phyloP scores from a whole-genome alignment of 2,888 invertebrate species.

The Marasmarcha lunaedactyla region DNA sequence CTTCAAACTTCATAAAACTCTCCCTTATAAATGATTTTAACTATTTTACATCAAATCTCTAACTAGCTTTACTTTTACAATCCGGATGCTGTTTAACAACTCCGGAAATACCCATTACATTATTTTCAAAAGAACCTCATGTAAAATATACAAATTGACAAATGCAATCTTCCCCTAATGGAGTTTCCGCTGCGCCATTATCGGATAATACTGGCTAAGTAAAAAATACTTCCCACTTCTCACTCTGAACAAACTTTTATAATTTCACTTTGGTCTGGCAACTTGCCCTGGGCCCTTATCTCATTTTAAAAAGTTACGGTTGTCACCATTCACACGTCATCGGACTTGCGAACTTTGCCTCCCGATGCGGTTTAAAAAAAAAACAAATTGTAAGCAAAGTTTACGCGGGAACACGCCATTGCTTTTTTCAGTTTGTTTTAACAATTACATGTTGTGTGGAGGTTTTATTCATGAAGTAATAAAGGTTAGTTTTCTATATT shows the following conservation, averaged over 20 bases:
- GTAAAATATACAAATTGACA: too few species aligned
- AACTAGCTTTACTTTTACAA: too few species aligned
- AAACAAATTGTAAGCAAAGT: constrained; percentile 1
- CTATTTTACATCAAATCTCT: too few species aligned
- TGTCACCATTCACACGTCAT: constrained; percentile 3
- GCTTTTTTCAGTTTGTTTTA: background rate
- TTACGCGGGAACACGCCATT: background rate
- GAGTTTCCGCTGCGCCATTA: too few species aligned
- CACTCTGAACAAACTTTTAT: background rate
- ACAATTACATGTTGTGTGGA: background rate
- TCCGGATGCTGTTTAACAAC: too few species aligned
- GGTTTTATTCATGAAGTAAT: background rate
- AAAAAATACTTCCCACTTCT: background rate
- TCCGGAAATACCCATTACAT: too few species aligned
- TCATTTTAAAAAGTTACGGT: background rate
- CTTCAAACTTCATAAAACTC: too few species aligned
- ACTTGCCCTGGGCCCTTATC: background rate
- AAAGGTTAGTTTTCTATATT: too few species aligned
- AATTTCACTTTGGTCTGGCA: background rate
- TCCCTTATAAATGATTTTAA: too few species aligned
- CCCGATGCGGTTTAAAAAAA: constrained; percentile 2
- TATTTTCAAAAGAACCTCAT: too few species aligned
- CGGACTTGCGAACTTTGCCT: background rate
- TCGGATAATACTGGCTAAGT: too few species aligned
- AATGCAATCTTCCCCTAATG: too few species aligned